Percentiles rank a stretch among this genome's conserved stretches.
Evolutionary conservation across 23 tunicate species (phyloP).

Genomic region (Ciona savignyi): DNA sequence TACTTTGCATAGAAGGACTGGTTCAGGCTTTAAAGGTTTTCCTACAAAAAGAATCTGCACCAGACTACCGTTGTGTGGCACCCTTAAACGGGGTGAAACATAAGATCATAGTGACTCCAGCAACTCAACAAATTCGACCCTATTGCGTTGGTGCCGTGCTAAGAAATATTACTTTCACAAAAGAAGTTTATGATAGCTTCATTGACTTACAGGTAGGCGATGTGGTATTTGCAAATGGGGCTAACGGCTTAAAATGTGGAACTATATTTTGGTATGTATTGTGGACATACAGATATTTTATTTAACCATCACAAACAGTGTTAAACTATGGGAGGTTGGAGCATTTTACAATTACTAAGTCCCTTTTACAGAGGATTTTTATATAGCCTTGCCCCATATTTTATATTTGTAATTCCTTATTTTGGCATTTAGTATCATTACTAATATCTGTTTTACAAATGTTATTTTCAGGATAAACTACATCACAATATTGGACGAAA

Average conservation of each 20-base stretch:
- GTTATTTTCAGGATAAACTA: slow-evolving; percentile 78
- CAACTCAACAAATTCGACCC: slow-evolving; percentile 63
- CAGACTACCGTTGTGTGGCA: slow-evolving; percentile 19
- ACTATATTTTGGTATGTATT: too few relatives aligned
- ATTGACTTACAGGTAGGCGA: slow-evolving; percentile 78
- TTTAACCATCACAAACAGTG: too few relatives aligned
- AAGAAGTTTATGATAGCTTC: slow-evolving; percentile 78
- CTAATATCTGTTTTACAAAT: too few relatives aligned
- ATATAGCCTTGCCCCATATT: too few relatives aligned
- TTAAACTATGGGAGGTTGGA: too few relatives aligned
- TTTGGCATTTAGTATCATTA: too few relatives aligned
- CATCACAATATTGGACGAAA: slow-evolving; percentile 95
- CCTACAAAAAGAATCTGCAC: slow-evolving; percentile 36
- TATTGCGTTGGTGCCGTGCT: slow-evolving; percentile 84
- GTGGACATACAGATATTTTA: too few relatives aligned
- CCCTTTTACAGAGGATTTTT: too few relatives aligned
- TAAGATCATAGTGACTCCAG: slow-evolving; percentile 39
- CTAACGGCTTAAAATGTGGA: too few relatives aligned
- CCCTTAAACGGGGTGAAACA: slow-evolving; percentile 16
- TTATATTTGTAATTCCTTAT: too few relatives aligned
- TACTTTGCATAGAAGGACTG: slow-evolving; percentile 95
- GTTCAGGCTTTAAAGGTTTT: slow-evolving; percentile 84
- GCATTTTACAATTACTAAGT: too few relatives aligned
- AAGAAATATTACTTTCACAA: slow-evolving; percentile 57
- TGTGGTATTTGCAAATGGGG: background rate